These are phyloP conservation scores for Notamacropus eugenii DNA, from an alignment of 2,797 vertebrate genomes.

Conservation along the genomic window DNA sequence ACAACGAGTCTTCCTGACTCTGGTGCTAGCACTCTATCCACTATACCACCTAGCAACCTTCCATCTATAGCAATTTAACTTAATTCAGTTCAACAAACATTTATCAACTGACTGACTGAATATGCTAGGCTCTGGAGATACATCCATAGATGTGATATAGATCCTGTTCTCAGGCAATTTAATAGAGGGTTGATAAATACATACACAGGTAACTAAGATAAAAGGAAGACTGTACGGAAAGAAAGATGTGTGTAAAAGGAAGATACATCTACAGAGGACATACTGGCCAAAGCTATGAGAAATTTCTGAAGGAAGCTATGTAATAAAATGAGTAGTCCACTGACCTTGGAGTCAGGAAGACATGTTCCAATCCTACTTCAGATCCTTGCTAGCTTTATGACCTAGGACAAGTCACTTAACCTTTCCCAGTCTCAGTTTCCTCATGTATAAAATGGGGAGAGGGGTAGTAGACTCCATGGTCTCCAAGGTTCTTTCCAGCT, in stretches of 20 bases:
- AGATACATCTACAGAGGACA: background rate
- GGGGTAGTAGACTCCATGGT: no score
- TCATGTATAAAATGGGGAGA: background rate
- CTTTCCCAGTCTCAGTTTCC: background rate
- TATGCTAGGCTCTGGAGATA: background rate
- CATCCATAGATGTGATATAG: background rate
- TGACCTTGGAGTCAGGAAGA: background rate
- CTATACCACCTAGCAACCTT: background rate
- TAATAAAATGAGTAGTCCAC: background rate
- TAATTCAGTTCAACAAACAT: background rate
- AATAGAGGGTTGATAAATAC: background rate
- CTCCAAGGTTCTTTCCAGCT: no score
- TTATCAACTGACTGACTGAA: background rate
- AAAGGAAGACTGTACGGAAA: background rate
- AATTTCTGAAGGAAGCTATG: background rate
- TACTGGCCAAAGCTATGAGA: background rate
- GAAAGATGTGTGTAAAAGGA: background rate
- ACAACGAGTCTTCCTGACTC: background rate
- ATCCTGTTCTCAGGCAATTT: background rate
- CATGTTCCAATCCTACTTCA: background rate
- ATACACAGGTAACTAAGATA: background rate
- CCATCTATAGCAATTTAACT: background rate
- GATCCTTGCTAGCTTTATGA: background rate
- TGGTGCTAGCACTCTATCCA: no score
- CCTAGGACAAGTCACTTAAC: background rate